Base-by-base conservation (phyloP, 2,888 invertebrate genomes). In the Ophion ellenae region DNA sequence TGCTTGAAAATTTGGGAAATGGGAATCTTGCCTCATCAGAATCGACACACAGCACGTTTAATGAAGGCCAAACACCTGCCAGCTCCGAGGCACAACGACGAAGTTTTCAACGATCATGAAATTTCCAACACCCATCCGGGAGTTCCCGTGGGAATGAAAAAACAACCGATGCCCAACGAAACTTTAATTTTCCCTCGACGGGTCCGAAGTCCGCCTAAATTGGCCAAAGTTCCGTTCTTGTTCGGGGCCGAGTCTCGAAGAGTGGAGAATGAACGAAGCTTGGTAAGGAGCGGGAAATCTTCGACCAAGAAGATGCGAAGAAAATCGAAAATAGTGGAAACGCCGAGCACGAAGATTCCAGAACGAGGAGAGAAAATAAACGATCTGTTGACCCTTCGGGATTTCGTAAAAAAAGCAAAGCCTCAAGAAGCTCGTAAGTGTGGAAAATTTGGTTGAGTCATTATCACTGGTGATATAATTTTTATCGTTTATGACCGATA, bases 1-100 rank as follows among this genome's bases (percentile, higher is more conserved):
- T 59, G 20, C 24, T 53, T 1, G 36, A 69, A 3, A 10, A 61
- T 14, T 9, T 0, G 14, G 6, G 20, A 17, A 11, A 63, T 61
- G 28, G 10, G 20, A 9, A 78, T 24, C 73, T 64, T 40, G 4
- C 28, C 20, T 69, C 11, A 47, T 66, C 36, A 90, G 90, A 89
- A 90, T 86, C 81, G 73, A 40, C 89, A 90, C 69, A 20, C 67
- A 0, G 83, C 87, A 5, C 75, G 71, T 73, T 4, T 82, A 36
- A 61, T 90, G 4, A 76, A 28, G 64, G 64, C 86, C 4, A 88
- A 85, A 73, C 59, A 90, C 70, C 9, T 90, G 47, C 90, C 90
- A 73, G 74, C 85, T 2, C 89, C 90, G 40, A 53, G 53, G 10
- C 90, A 90, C 83, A 78, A 81, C 36, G 84, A 88, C 11, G 78